Evolutionary conservation across 1,140 invertebrate species (phyloP), one percentile per base, ranked within the genome.

Genomic region (Agrypnia vestita): DNA sequence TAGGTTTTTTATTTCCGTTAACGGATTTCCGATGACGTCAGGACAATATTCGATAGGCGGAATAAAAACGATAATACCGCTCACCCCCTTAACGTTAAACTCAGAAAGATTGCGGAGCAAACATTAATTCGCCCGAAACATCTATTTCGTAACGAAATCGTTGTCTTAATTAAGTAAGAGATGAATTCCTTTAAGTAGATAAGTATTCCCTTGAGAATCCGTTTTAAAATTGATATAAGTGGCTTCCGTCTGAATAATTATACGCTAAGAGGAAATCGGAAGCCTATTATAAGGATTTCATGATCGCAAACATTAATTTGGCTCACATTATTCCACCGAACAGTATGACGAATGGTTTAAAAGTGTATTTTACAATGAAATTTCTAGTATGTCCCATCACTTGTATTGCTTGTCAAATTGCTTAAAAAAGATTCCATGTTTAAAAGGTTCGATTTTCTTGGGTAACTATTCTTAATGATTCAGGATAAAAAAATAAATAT

Each of bases 241-340:
- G 53, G 75, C 59, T 76, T 76, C 75, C 61, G 35, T 47, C 43
- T 6, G 43, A 49, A 35, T 15, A 15, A 75, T 55, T 61, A 56
- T 76, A 76, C 47, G 49, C 25, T 76, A 76, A 43, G 55, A 56
- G 75, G 53, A 76, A 35, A 76, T 25, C 44, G 67, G 75, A 76
- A 76, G 59, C 46, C 75, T 76, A 64, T 76, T 76, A 67, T 46
- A 64, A 17, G 35, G 59, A 56, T 62, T 44, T 76, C n/a, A 76
- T 53, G 61, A 76, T 76, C 10, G 75, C 35, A 46, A 61, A 56
- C 75, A 67, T 62, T 67, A 76, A 76, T 76, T 76, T 76, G 17
- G 61, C 21, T 55, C 51, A 46, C 21, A 71, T 17, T 21, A 64
- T 76, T 64, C 44, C 19, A n/a, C 59, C 10, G 35, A 74, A n/a